These are phyloP conservation scores for Phalangium opilio DNA, from an alignment of 2,888 invertebrate species.

Conservation along the genomic window DNA sequence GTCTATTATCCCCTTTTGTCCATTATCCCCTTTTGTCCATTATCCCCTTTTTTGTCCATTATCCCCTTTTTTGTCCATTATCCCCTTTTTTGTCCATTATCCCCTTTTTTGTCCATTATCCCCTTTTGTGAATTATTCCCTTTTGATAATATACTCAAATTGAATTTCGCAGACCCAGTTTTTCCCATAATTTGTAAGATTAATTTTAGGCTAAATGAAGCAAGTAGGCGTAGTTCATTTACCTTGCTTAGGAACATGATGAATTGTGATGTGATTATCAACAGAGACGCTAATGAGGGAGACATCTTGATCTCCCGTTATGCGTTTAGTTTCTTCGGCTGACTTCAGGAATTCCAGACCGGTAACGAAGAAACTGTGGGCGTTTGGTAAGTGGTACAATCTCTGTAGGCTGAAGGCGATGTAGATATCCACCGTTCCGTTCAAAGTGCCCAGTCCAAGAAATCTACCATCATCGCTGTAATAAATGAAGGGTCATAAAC, in stretches of 20 bases:
- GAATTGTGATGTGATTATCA: constrained; percentile 81
- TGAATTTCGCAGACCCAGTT: background rate
- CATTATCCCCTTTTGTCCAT: no score
- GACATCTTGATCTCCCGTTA: constrained; percentile 45
- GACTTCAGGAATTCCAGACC: constrained; percentile 78
- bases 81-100: no score
- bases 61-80: no score
- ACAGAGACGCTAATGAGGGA: constrained; percentile 88
- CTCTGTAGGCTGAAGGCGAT: constrained; percentile 78
- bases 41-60: no score
- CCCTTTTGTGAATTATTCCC: background rate
- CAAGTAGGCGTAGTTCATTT: no score
- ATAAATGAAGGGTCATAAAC: constrained; percentile 2
- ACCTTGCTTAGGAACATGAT: constrained; percentile 48
- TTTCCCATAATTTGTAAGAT: background rate
- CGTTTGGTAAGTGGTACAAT: constrained; percentile 61
- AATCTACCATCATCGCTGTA: constrained; percentile 73
- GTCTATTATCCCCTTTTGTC: no score
- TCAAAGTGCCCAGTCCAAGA: constrained; percentile 83
- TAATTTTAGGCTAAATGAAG: background rate
- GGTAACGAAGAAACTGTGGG: constrained; percentile 94
- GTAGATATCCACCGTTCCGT: constrained; percentile 77
- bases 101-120: no score
- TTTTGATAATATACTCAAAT: background rate
- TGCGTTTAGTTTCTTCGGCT: constrained; percentile 22